Conservation (phyloP, 2,113 vertebrate genomes). For the Pseudois nayaur region DNA sequence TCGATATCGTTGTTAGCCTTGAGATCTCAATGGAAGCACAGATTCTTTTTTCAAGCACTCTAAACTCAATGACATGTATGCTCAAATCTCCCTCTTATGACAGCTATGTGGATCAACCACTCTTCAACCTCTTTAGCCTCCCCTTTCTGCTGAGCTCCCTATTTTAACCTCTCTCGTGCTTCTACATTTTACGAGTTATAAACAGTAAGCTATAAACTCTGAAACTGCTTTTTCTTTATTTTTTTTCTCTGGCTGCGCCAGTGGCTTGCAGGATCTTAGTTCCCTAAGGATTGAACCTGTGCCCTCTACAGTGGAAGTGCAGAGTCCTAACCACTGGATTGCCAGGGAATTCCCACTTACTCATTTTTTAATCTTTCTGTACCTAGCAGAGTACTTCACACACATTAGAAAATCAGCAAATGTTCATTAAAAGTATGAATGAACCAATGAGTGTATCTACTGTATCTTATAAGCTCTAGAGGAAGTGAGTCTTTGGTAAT, state of each 20-base stretch:
- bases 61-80: neutral
- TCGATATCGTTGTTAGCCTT: neutral
- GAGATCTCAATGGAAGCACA: neutral
- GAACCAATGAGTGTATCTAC: neutral
- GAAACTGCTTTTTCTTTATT: neutral
- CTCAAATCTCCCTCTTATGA: neutral
- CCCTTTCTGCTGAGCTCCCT: neutral
- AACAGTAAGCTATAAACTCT: neutral
- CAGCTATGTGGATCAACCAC: neutral
- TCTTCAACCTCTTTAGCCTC: neutral
- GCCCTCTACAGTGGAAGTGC: neutral
- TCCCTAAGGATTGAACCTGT: neutral
- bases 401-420: neutral
- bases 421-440: neutral
- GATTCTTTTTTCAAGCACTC: neutral
- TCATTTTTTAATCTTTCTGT: neutral
- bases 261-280: neutral
- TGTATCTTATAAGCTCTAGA: neutral
- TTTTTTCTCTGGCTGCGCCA: neutral
- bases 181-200: neutral
- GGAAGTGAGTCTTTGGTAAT: neutral
- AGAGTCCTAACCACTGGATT: neutral
- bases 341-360: neutral
- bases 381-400: neutral
- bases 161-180: neutral